A percentile compares a stretch with the other conserved stretches of the same genome.
These are phyloP conservation scores for Cydia amplana DNA, from an alignment of 1,140 invertebrate genomes.

Conservation along the genomic window DNA sequence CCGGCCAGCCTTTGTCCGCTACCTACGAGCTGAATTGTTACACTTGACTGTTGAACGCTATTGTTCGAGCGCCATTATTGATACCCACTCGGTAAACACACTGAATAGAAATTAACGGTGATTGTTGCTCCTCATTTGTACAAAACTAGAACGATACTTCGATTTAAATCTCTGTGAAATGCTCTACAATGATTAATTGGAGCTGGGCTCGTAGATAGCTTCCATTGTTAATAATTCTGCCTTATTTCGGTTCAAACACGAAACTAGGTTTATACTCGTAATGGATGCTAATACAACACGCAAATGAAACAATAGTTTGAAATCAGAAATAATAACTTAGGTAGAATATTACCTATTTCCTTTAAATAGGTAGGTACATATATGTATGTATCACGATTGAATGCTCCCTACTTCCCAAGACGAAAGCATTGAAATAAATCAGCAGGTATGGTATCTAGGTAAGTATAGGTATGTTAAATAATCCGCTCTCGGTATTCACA, in stretches of 20 bases:
- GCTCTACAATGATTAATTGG: constrained; percentile 27
- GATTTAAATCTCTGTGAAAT: constrained; percentile 33
- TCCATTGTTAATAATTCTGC: background rate
- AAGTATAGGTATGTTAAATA: too few species aligned
- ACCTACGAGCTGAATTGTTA: constrained; percentile 50
- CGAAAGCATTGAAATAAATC: too few species aligned
- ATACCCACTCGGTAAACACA: constrained; percentile 30
- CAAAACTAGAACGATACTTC: constrained; percentile 27
- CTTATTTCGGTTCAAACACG: background rate
- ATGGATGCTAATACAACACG: too few species aligned
- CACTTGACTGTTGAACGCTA: constrained; percentile 45
- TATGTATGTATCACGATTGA: too few species aligned
- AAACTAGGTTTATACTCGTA: too few species aligned
- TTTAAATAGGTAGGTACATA: too few species aligned
- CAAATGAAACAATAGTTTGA: too few species aligned
- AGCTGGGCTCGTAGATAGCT: constrained; percentile 1
- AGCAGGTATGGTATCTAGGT: too few species aligned
- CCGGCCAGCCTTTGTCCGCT: constrained; percentile 16
- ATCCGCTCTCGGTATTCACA: too few species aligned
- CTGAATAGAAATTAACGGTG: constrained; percentile 30
- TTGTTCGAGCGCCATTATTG: constrained; percentile 30
- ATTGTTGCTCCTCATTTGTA: constrained; percentile 21
- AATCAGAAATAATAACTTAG: too few species aligned
- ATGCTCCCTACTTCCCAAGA: too few species aligned
- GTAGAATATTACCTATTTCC: too few species aligned